Base-by-base conservation (phyloP, 2,797 vertebrate species). In the Mus minutoides region DNA sequence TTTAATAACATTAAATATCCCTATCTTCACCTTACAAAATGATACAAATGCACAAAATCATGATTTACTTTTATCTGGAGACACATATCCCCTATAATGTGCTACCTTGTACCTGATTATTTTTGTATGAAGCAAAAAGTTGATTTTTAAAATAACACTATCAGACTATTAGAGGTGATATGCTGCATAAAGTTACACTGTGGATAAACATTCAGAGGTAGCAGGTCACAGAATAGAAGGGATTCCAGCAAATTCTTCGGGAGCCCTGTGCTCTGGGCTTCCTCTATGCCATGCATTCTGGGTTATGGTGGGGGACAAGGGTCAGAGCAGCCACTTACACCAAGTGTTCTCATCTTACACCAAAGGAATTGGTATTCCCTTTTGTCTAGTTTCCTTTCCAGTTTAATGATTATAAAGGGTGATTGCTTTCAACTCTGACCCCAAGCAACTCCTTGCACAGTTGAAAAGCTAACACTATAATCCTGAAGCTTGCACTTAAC, bases 11-110 rank as follows among this genome's bases (percentile, higher is more conserved):
- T 31, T 78, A 97, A 94, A 75, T 73, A 94, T 56, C 1, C 6
- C 34, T 91, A 22, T 7, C 56, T 94, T 8, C 43, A 90, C 84
- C 69, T 92, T 94, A 91, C 73, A 80, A 94, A 82, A 85, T 54
- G 31, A 96, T 78, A 29, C 6, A 88, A 12, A 6, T 16, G 34
- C 19, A 73, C 19, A 64, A 92, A 49, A 76, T 52, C 34, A 92
- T 2, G 46, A 58, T n/a, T 52, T 85, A 85, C 7, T 87, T 84
- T 83, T 56, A n/a, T 92, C 69, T 75, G 1, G 78, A 92, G 54
- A 21, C 13, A 64, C 29, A 64, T 31, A 67, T 13, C 19, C 67
- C 94, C n/a, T 1, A 83, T n/a, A 75, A 90, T 19, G 86, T 94
- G 76, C 7, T 46, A 0, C 21, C 37, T 88, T 86, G 3, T 52